These are phyloP conservation scores for Artibeus lituratus DNA, from an alignment of 2,797 vertebrate species.

Conservation along the genomic window DNA sequence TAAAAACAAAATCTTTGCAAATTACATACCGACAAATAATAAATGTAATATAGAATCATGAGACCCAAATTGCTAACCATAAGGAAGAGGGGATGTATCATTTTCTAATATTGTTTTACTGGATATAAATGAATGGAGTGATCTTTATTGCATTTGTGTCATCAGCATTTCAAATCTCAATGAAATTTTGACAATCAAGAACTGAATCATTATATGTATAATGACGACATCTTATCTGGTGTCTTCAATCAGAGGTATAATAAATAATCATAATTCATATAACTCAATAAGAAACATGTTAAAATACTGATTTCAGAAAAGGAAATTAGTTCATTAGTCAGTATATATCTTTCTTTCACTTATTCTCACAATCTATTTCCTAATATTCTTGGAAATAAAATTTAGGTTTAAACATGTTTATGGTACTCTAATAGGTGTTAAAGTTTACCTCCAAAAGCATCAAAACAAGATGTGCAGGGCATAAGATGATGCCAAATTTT, in stretches of 20 bases:
- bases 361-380: neutral
- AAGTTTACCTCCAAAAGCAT: neutral
- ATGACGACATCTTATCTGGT: neutral
- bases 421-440: neutral
- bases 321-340: too few relatives aligned
- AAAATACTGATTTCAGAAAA: conserved; percentile 36
- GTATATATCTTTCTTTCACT: neutral
- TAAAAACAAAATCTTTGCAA: conserved; percentile 40
- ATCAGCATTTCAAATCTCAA: conserved; percentile 43
- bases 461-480: neutral
- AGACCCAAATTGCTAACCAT: neutral
- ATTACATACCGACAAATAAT: conserved; percentile 47
- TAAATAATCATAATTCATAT: conserved; percentile 24
- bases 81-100: neutral
- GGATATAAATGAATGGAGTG: conserved; percentile 51
- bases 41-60: conserved; percentile 51
- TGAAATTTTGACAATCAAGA: conserved; percentile 51
- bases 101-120: conserved; percentile 50
- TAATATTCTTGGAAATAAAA: conserved; percentile 4
- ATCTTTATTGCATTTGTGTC: conserved; percentile 59
- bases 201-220: conserved; percentile 51
- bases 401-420: conserved; percentile 10
- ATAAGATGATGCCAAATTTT: neutral
- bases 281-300: conserved; percentile 43
- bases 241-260: conserved; percentile 21